Conservation (phyloP, 2,888 invertebrate genomes). For the Andrena hattorfiana region DNA sequence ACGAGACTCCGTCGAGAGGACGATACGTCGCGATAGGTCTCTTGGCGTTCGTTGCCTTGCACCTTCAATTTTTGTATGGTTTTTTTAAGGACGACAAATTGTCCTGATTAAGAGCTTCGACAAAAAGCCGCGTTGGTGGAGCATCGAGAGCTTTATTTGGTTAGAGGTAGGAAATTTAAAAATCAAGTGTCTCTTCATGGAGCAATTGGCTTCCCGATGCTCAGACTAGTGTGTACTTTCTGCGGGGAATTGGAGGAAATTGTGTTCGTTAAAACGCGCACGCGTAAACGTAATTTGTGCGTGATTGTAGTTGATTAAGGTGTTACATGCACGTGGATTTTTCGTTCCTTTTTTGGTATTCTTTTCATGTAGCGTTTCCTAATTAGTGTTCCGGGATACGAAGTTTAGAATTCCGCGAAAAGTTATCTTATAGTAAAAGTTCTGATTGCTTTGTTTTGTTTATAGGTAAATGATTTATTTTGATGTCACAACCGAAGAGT, state of each 20-base stretch:
- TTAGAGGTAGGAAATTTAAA: slow-evolving; percentile 28
- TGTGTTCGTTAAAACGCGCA: neutral
- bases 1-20: neutral
- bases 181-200: slow-evolving; percentile 37
- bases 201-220: slow-evolving; percentile 28
- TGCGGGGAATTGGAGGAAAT: neutral
- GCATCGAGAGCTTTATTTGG: slow-evolving; percentile 22
- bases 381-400: no score
- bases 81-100: slow-evolving; percentile 11
- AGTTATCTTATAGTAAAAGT: no score
- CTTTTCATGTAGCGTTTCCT: no score
- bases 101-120: slow-evolving; percentile 1
- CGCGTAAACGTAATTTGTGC: neutral
- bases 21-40: neutral
- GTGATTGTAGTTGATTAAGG: neutral
- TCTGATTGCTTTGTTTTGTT: no score
- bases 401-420: no score
- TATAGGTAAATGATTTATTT: no score
- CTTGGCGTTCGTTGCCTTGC: neutral
- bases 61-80: neutral
- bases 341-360: no score
- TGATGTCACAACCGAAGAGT: no score
- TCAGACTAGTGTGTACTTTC: slow-evolving; percentile 3
- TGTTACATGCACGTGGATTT: no score
- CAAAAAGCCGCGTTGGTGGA: neutral